Base-by-base conservation (phyloP, 2,113 vertebrate genomes). In the Chunga burmeisteri region DNA sequence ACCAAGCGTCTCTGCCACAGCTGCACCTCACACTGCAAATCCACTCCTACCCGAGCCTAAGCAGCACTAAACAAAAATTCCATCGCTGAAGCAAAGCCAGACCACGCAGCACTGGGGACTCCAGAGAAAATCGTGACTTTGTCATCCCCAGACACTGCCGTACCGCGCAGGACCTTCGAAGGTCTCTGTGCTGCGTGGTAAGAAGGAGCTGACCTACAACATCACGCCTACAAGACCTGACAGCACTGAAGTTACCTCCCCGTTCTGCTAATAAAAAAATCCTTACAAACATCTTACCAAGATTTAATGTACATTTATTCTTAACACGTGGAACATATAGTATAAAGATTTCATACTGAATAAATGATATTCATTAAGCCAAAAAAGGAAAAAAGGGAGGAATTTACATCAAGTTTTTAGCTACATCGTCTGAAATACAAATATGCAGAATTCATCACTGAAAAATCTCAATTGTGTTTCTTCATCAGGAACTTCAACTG, bases 331-430 rank as follows among this genome's bases (percentile, higher is more conserved):
- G 99, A 99, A 99, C 99, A 99, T 99, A 99, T 99, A 99, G 99
- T 99, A 99, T 99, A 99, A 99, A 99, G 99, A 99, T 99, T 99
- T 99, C 99, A 99, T 99, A 99, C 99, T 99, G 99, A 99, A 99
- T 99, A 99, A 99, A 99, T 99, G 99, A 99, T 99, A 99, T 99
- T 99, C 99, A 99, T 99, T 99, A 99, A 99, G 99, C 99, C 99
- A 99, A 99, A 99, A 99, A 99, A 99, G 98, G 98, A 98, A 99
- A 98, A 98, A 99, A 99, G 98, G 98, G 98, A 99, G 99, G 99
- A 99, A 99, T 99, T 99, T 99, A 99, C 99, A 99, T 99, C 99
- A 99, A 99, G 98, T 99, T 99, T 98, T 99, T 99, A 99, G 99
- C 99, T 99, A 99, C 99, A 99, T 99, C 98, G 99, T 99, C 98